phyloP scores from a whole-genome alignment of 2,797 vertebrate species.

The Acanthopagrus latus region DNA sequence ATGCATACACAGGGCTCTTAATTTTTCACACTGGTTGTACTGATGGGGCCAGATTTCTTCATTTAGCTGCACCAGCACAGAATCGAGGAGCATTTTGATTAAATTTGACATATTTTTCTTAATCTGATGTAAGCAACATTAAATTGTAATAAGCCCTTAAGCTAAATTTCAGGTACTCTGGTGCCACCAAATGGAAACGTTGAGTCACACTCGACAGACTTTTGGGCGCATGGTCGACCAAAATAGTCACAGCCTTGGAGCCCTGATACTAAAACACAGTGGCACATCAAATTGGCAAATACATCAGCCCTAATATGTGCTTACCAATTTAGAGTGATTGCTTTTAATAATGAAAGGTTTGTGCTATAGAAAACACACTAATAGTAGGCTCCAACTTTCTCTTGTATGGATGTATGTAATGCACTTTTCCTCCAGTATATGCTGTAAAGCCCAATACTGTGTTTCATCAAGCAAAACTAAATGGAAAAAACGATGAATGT shows the following conservation, averaged over 20 bases:
- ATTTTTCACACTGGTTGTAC: too few relatives aligned
- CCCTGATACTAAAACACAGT: neutral
- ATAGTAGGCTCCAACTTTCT: neutral
- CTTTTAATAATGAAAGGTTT: neutral
- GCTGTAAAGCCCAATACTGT: neutral
- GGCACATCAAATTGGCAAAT: neutral
- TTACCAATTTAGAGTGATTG: neutral
- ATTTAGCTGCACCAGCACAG: too few relatives aligned
- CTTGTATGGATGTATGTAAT: neutral
- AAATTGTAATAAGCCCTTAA: too few relatives aligned
- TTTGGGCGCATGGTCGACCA: too few relatives aligned
- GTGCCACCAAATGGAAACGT: too few relatives aligned
- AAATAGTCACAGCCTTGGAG: too few relatives aligned
- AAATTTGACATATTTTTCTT: too few relatives aligned
- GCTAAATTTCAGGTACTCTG: too few relatives aligned
- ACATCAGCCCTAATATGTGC: neutral
- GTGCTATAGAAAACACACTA: neutral
- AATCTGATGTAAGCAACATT: too few relatives aligned
- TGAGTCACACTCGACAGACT: too few relatives aligned
- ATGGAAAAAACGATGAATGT: conserved; percentile 52
- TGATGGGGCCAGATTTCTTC: too few relatives aligned
- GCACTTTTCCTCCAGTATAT: neutral
- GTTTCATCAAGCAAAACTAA: neutral
- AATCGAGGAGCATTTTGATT: too few relatives aligned
- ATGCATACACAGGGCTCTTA: neutral